phyloP scores from a whole-genome alignment of 2,888 invertebrate genomes.

The Pandemis cinnamomeana region DNA sequence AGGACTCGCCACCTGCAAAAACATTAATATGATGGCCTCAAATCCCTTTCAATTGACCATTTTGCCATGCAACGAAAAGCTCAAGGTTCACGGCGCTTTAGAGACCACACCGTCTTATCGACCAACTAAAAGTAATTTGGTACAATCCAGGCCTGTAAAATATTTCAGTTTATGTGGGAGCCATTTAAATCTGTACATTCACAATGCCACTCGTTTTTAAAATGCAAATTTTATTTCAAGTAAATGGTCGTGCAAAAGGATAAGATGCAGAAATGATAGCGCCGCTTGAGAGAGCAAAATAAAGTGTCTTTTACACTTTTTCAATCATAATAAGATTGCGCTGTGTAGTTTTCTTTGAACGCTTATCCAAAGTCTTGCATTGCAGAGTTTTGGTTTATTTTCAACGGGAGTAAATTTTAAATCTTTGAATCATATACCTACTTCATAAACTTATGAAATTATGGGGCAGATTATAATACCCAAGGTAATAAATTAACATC shows the following conservation, averaged over 20 bases:
- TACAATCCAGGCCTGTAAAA: slow-evolving; percentile 51
- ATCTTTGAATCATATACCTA: background rate
- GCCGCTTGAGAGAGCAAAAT: slow-evolving; percentile 19
- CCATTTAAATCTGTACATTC: slow-evolving; percentile 39
- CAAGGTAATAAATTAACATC: too few species aligned
- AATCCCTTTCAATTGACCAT: slow-evolving; percentile 16
- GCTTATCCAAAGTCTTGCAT: slow-evolving; percentile 10
- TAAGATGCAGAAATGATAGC: slow-evolving; percentile 25
- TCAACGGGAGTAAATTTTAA: too few species aligned
- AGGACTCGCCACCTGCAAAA: too few species aligned
- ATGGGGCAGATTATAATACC: too few species aligned
- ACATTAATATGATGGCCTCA: background rate
- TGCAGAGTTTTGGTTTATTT: slow-evolving; percentile 1
- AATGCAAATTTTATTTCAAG: slow-evolving; percentile 42
- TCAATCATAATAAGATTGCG: slow-evolving; percentile 17
- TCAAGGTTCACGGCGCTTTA: background rate
- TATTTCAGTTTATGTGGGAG: slow-evolving; percentile 57
- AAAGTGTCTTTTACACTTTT: slow-evolving; percentile 22
- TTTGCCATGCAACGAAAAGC: slow-evolving; percentile 9
- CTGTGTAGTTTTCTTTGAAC: slow-evolving; percentile 13
- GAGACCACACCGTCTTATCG: slow-evolving; percentile 58
- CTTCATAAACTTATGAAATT: background rate
- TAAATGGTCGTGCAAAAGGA: slow-evolving; percentile 32
- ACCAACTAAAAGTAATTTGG: slow-evolving; percentile 62
- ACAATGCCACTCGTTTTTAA: slow-evolving; percentile 45